These are phyloP conservation scores for Pristiophorus japonicus DNA, from an alignment of 2,113 vertebrate species.

Conservation along the genomic window DNA sequence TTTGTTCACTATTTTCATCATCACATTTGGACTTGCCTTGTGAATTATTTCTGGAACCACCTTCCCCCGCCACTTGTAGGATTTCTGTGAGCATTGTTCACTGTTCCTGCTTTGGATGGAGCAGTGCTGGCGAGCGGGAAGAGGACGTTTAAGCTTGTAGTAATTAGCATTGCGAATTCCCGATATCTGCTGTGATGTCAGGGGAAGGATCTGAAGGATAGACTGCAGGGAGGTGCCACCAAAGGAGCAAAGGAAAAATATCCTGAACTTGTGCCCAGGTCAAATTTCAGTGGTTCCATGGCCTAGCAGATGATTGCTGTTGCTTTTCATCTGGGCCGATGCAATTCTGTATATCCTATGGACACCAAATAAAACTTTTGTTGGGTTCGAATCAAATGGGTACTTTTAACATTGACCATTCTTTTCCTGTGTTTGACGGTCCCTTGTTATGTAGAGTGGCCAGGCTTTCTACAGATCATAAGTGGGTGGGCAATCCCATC, in stretches of 20 bases:
- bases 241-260: background rate
- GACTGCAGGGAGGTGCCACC: background rate
- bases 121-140: background rate
- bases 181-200: background rate
- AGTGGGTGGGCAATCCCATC: background rate
- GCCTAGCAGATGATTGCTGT: background rate
- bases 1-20: background rate
- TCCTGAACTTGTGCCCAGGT: background rate
- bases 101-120: background rate
- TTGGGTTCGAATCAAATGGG: background rate
- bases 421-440: background rate
- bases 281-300: background rate
- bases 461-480: background rate
- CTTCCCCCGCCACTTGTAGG: background rate
- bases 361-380: background rate
- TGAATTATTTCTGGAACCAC: background rate
- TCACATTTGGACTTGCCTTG: background rate
- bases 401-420: background rate
- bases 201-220: background rate
- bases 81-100: background rate
- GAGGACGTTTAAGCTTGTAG: background rate
- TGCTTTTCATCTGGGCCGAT: background rate
- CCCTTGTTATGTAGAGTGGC: background rate
- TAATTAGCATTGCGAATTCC: background rate
- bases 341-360: background rate